Conservation (phyloP, 2,888 invertebrate species). For the Dasysyrphus albostriatus region DNA sequence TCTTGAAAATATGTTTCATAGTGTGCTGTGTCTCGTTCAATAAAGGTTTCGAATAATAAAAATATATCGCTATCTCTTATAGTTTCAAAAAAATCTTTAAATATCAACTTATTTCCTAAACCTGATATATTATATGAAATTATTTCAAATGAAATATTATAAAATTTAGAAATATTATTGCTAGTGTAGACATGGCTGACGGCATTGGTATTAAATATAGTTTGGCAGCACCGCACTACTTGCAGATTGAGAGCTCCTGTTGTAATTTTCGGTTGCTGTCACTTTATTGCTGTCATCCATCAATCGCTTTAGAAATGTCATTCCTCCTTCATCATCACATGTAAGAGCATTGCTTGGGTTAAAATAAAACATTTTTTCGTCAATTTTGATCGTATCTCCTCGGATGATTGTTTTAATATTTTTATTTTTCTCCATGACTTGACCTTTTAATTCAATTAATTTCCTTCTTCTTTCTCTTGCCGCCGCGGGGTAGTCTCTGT, state of each 20-base stretch:
- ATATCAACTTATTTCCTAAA: background rate
- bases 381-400: background rate
- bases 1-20: background rate
- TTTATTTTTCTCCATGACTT: too few species aligned
- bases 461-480: too few species aligned
- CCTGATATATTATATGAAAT: background rate
- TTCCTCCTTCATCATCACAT: background rate
- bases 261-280: background rate
- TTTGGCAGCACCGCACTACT: background rate
- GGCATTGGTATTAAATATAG: background rate
- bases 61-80: background rate
- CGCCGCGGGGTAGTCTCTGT: background rate
- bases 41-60: background rate
- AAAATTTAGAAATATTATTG: background rate
- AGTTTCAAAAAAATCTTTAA: background rate
- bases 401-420: background rate
- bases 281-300: background rate
- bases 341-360: background rate
- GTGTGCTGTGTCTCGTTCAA: background rate
- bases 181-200: background rate
- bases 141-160: background rate
- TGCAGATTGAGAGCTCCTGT: too few species aligned
- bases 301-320: background rate
- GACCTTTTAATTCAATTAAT: too few species aligned
- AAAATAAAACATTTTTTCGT: background rate